Evolutionary conservation across 2,888 invertebrate species (phyloP), one percentile per base, ranked within the genome.

Genomic region (Halictus ligatus): DNA sequence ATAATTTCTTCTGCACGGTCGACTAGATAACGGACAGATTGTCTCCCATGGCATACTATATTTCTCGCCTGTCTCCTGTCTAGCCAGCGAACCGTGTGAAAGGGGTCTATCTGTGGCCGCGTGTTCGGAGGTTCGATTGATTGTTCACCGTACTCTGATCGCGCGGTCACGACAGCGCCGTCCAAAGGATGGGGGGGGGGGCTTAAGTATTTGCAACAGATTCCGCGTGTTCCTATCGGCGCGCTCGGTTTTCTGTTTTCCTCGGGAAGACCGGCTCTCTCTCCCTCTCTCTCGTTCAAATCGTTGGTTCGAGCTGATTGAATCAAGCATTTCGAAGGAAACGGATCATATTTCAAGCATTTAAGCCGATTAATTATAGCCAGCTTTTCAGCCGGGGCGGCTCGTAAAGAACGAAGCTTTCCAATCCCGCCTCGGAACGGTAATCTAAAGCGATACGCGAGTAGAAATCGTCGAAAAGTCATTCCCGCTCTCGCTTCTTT

Each of bases 401-500:
- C 3, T 72, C 77, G 75, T 64, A 69, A 79, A 82, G 80, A 79
- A 77, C 43, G 76, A 74, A 74, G 73, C 78, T 86, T 76, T 82
- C 76, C 86, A 86, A 86, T 86, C 86, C 60, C 73, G 86, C 50
- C 64, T 50, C 67, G 75, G 72, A 73, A 75, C 75, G 76, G 80
- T 86, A 76, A 85, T 86, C 81, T 64, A 58, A 86, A 78, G 60
- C 81, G 86, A 79, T 81, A 86, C 76, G 75, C 81, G 76, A 73
- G 75, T 83, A 89, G 83, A 82, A 89, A 89, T 83, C 84, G 89
- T 88, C 80, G 83, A 73, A 89, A 87, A 90, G 87, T 89, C 89
- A 87, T 89, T 81, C 80, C 58, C 73, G 89, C 87, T 85, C 85
- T 89, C 83, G 83, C 73, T 86, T 84, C 81, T 88, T 89, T 86